Percentiles rank a stretch among this genome's conserved stretches.
These are phyloP conservation scores for Harpalus rubripes DNA, from an alignment of 2,888 invertebrate species.

Conservation along the genomic window DNA sequence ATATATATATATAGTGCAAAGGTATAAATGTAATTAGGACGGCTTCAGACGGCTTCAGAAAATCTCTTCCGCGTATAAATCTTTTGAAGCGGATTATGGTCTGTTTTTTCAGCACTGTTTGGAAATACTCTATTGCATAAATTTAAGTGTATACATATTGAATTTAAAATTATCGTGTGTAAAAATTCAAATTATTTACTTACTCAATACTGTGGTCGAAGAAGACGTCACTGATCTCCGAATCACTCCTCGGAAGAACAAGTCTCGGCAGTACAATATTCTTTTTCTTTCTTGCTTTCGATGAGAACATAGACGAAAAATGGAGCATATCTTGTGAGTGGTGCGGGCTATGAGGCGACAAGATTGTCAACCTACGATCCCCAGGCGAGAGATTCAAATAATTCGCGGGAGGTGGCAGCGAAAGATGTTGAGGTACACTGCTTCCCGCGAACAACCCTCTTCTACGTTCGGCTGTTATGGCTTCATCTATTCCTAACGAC, in stretches of 20 bases:
- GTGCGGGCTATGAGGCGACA: conserved; percentile 89
- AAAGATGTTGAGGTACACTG: conserved; percentile 84
- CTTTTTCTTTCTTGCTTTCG: conserved; percentile 83
- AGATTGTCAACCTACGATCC: conserved; percentile 85
- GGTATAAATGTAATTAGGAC: no score
- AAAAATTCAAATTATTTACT: conserved; percentile 74
- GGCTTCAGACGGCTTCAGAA: no score
- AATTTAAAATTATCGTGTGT: no score
- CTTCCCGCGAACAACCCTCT: conserved; percentile 85
- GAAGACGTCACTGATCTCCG: conserved; percentile 84
- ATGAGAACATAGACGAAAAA: conserved; percentile 78
- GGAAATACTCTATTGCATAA: no score
- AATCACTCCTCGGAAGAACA: conserved; percentile 87
- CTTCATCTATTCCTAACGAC: conserved; percentile 75
- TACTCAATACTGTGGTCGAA: conserved; percentile 83
- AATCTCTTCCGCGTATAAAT: no score
- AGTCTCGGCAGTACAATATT: conserved; percentile 87
- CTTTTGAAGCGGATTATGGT: no score
- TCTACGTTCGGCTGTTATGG: conserved; percentile 82
- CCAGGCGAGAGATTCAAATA: conserved; percentile 79
- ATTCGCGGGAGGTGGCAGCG: conserved; percentile 84
- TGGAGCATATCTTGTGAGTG: conserved; percentile 84
- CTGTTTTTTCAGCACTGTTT: no score
- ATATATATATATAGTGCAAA: no score
- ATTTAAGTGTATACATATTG: no score